Percentiles rank a stretch among this genome's conserved stretches.
Conservation (phyloP, 2,797 vertebrate species). For the Betta splendens region DNA sequence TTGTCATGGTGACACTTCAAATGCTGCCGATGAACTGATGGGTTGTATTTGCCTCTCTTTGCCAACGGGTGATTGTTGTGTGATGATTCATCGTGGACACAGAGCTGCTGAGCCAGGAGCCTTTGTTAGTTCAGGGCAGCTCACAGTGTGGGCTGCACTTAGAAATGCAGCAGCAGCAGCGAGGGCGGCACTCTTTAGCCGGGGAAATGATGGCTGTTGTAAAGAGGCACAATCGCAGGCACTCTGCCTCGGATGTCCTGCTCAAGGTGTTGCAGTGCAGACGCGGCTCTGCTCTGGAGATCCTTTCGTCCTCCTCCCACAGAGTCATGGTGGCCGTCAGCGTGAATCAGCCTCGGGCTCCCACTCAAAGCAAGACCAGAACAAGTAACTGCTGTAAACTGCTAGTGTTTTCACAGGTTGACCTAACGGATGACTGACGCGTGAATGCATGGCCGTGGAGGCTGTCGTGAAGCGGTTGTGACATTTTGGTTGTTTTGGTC, state of each 20-base stretch:
- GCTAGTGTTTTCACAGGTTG: background rate
- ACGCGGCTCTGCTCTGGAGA: constrained; percentile 79
- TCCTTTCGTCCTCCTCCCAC: constrained; percentile 84
- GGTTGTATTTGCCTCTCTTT: constrained; percentile 66
- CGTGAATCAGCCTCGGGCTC: constrained; percentile 66
- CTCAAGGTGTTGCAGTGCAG: constrained; percentile 77
- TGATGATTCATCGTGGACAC: constrained; percentile 56
- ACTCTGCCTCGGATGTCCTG: constrained; percentile 82
- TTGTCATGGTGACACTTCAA: constrained; percentile 88
- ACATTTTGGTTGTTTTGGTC: background rate
- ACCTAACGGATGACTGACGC: background rate
- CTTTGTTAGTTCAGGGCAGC: constrained; percentile 16
- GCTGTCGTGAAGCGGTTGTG: background rate
- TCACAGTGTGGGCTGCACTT: background rate
- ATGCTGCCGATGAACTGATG: constrained; percentile 77
- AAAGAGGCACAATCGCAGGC: constrained; percentile 76
- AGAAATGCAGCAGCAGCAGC: constrained; percentile 64
- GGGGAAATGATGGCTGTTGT: constrained; percentile 73
- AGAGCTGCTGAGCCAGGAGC: constrained; percentile 25
- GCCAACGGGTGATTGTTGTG: constrained; percentile 51
- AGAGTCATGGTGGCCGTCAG: constrained; percentile 85
- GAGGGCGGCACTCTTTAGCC: constrained; percentile 60
- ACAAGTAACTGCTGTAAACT: constrained; percentile 80
- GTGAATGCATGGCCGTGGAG: no score
- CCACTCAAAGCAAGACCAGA: constrained; percentile 62